Evolutionary conservation across 1,140 invertebrate genomes (phyloP), one percentile per base, ranked within the genome.

Genomic region (Drosophila lowei): DNA sequence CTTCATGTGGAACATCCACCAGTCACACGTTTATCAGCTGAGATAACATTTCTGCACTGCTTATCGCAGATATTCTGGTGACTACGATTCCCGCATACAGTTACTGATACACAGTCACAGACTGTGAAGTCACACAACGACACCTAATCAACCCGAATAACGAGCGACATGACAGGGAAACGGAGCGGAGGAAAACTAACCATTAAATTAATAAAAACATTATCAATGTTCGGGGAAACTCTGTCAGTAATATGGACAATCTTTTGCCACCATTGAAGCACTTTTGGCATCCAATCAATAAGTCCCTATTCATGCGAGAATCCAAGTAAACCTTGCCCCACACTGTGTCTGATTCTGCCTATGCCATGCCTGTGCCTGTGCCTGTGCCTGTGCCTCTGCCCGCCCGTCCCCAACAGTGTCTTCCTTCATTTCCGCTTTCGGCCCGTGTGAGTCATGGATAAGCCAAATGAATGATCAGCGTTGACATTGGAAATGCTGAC

Each of bases 401-500:
- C 25, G 7, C 16, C 8, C 43, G 25, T 3, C 46, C 56, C 3
- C n/a, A 13, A n/a, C 25, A 15, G 50, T 54, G 43, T 34, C 48
- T 57, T 74, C 60, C 71, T 75, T 49, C 55, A 57, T 52, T 84
- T 84, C 77, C 79, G 80, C 28, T 80, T 54, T 41, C 63, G 54
- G 49, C 38, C 41, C 47, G 46, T 60, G 76, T 84, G 79, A 84
- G 59, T 84, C 79, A 84, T 58, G 79, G 72, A 79, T 79, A 72
- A 85, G 72, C 55, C 60, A 65, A 79, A 79, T 76, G 80, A 79
- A 84, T 79, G 80, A 84, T 86, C 77, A 62, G 48, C 66, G 66
- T 80, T 84, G 80, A 84, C 80, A 84, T 80, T 84, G 80, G 80
- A 80, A 85, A 56, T 74, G 73, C 77, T 73, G 79, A 79, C 77